phyloP scores from a whole-genome alignment of 2,113 vertebrate genomes.

The Lophura nycthemera region DNA sequence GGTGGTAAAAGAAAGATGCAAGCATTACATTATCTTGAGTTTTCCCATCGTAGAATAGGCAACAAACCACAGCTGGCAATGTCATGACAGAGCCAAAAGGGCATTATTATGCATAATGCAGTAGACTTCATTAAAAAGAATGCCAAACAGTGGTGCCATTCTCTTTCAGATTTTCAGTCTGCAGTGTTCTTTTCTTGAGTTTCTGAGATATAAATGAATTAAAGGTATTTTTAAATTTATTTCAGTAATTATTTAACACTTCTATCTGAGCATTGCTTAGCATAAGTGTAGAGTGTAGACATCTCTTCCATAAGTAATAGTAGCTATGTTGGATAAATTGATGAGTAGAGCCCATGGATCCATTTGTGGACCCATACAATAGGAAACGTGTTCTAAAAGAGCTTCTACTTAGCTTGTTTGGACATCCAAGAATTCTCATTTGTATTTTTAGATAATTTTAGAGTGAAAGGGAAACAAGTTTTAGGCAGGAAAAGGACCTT shows the following conservation, averaged over 20 bases:
- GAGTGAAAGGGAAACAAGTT: background rate
- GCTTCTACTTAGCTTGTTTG: background rate
- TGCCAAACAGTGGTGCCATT: conserved; percentile 39
- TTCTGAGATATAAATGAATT: background rate
- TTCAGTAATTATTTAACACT: background rate
- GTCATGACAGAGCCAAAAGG: conserved; percentile 27
- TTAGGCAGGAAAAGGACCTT: background rate
- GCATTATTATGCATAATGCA: conserved; percentile 47
- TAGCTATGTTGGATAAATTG: background rate
- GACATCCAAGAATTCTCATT: background rate
- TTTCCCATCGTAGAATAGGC: background rate
- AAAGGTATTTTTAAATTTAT: background rate
- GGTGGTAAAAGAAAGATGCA: background rate
- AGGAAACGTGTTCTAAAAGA: background rate
- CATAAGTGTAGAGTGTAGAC: background rate
- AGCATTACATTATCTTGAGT: conserved; percentile 1
- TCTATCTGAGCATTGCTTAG: background rate
- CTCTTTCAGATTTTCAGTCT: background rate
- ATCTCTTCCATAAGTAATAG: background rate
- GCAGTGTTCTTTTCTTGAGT: background rate
- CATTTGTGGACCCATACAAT: background rate
- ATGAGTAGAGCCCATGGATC: background rate
- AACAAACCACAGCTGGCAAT: conserved; percentile 43
- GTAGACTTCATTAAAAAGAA: conserved; percentile 16
- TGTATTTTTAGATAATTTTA: background rate